Evolutionary conservation across 2,113 vertebrate genomes (phyloP), one percentile per base, ranked within the genome.

Genomic region (Lasiurus cinereus): DNA sequence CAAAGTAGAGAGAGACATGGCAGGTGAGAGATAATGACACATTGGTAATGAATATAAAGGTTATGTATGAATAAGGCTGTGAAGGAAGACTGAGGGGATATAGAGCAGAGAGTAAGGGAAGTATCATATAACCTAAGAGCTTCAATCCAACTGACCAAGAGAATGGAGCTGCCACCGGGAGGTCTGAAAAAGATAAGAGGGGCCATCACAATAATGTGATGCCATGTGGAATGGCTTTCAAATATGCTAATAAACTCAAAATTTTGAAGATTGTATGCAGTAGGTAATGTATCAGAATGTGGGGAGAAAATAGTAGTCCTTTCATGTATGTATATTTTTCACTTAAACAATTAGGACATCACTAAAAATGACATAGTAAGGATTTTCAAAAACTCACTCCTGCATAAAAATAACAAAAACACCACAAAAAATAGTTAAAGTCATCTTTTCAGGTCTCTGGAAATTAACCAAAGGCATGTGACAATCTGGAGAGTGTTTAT

Each of bases 401-500:
- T 62, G 13, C 3, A 3, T 89, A 67, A 96, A 93, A 78, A 31
- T 48, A 92, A 74, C 7, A 27, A 70, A 92, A 88, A 59, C 15
- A 73, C 15, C 72, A 1, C 0, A 15, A 79, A 86, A 91, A 88
- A 67, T 70, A 6, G 18, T 67, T 54, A 52, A 67, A 89, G 36
- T 83, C 21, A 74, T 56, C 31, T 74, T 54, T 73, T 70, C 21
- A 73, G 18, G 72, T 67, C 4, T 50, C 36, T 43, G 9, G 48
- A 84, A 67, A 52, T 82, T 93, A 83, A 54, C 62, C 39, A 92
- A 87, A 69, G 7, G 12, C 39, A 39, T 83, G 7, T n/a, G 92
- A 89, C 54, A 88, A 27, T 88, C 6, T 59, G 69, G 36, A 21
- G 7, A 36, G 9, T 76, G 15, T 83, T 87, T 80, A 46, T 56